These are phyloP conservation scores for Daboia siamensis DNA, from an alignment of 2,113 vertebrate species.

Conservation along the genomic window DNA sequence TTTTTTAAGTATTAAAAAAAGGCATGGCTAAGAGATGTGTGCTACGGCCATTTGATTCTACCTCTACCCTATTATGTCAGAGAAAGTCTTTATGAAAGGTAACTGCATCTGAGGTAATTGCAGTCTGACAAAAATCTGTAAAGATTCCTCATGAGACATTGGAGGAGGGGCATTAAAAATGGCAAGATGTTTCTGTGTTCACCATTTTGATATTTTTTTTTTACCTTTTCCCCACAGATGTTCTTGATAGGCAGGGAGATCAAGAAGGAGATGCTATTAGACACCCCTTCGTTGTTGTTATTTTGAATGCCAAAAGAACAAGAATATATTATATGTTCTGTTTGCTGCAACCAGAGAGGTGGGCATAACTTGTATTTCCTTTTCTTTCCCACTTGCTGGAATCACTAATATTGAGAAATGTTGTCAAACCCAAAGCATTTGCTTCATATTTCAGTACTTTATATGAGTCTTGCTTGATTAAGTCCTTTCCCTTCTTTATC, in stretches of 20 bases:
- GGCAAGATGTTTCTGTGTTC: not conserved
- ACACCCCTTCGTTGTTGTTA: not conserved
- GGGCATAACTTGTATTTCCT: not conserved
- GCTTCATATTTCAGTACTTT: conserved; percentile 49
- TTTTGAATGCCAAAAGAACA: not conserved
- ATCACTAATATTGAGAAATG: conserved; percentile 2
- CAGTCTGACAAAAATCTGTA: not conserved
- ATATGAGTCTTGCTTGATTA: conserved; percentile 29
- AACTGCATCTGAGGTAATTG: not conserved
- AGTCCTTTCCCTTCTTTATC: conserved; percentile 37
- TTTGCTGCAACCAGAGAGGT: conserved; percentile 11
- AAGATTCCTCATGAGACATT: not conserved
- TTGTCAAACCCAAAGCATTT: conserved; percentile 43
- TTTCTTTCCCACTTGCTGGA: conserved; percentile 33
- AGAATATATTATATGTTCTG: not conserved
- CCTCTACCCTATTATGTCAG: too few species aligned
- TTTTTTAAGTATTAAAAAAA: not conserved
- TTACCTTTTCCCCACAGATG: not conserved
- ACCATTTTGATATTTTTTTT: not conserved
- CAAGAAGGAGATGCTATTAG: not conserved
- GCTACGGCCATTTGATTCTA: too few species aligned
- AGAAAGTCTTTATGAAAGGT: too few species aligned
- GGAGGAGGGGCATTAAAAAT: not conserved
- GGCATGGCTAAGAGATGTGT: too few species aligned
- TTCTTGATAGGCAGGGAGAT: not conserved